A percentile compares a stretch with the other conserved stretches of the same genome.
Evolutionary conservation across 2,113 vertebrate species (phyloP).

Genomic region (Saimiri boliviensis): DNA sequence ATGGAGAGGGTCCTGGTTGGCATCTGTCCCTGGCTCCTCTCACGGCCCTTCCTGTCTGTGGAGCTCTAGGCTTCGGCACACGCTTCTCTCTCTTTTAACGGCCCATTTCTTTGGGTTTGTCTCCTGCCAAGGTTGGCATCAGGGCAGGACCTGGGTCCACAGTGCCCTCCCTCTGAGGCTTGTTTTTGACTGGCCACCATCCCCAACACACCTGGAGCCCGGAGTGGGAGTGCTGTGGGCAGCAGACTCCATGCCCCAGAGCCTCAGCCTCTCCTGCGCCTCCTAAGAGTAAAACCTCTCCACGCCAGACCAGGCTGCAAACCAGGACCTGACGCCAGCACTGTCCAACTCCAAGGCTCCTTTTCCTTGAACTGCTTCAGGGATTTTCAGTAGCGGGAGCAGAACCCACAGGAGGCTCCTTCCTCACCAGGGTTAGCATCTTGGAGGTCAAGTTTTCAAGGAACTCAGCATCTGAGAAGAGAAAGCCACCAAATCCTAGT

Average conservation of each 20-base stretch:
- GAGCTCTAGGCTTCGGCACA: background rate
- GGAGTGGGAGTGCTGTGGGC: accelerated
- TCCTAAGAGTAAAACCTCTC: background rate
- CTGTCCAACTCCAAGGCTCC: accelerated
- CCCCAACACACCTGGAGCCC: background rate
- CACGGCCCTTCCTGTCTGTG: background rate
- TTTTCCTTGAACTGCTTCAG: background rate
- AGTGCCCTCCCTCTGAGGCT: background rate
- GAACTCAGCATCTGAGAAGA: background rate
- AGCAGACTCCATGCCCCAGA: too few relatives aligned
- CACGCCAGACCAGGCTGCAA: background rate
- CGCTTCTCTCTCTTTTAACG: background rate
- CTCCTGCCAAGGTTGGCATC: background rate
- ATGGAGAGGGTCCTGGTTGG: background rate
- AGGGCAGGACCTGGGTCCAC: background rate
- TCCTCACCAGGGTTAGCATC: background rate
- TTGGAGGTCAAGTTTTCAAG: background rate
- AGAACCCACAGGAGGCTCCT: background rate
- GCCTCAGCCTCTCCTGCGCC: background rate
- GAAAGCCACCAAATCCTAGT: background rate
- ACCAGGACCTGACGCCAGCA: background rate
- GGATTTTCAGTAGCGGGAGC: background rate
- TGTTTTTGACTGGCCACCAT: too few relatives aligned
- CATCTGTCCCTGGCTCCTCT: too few relatives aligned
- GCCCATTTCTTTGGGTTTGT: background rate